Conservation (phyloP, 2,797 vertebrate genomes). For the Sebastes aleutianus region DNA sequence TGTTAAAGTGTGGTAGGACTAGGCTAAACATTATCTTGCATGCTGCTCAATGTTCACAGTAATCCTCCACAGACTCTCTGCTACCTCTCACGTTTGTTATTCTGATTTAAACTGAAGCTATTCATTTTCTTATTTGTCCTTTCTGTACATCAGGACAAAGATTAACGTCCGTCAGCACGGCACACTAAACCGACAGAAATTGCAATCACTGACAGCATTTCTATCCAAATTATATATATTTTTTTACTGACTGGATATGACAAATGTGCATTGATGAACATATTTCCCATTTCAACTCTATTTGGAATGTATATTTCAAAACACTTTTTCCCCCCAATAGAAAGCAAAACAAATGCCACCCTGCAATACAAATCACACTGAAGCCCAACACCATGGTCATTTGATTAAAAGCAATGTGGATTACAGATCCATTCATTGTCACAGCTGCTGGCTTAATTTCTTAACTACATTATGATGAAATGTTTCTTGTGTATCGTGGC, state of each 20-base stretch:
- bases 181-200: neutral
- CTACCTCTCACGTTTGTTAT: neutral
- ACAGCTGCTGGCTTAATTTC: neutral
- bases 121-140: neutral
- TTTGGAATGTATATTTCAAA: conserved; percentile 12
- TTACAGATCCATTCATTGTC: neutral
- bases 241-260: neutral
- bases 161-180: neutral
- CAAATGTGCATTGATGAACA: neutral
- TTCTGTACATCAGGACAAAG: neutral
- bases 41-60: neutral
- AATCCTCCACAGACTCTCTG: neutral
- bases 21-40: neutral
- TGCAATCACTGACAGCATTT: neutral
- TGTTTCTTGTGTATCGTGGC: neutral
- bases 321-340: neutral
- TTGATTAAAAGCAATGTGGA: neutral
- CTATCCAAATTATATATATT: neutral
- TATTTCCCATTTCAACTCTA: neutral
- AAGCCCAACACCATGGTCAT: neutral
- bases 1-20: neutral
- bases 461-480: neutral
- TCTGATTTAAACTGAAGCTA: neutral
- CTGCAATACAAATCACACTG: neutral
- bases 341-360: neutral